Conservation (phyloP, 2,113 vertebrate genomes). For the Coptodon rendalli region DNA sequence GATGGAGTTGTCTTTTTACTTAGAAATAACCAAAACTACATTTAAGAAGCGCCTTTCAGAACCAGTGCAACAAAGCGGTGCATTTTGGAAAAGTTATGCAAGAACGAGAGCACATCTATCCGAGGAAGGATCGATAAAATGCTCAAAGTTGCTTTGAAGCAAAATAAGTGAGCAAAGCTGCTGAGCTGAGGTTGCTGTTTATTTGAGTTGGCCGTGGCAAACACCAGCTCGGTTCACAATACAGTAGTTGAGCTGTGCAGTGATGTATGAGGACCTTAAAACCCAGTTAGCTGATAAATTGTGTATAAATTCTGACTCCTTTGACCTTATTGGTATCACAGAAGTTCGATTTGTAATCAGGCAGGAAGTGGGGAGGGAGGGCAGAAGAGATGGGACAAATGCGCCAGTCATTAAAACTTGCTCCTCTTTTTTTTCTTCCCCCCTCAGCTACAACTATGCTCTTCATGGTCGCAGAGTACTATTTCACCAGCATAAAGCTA, state of each 20-base stretch:
- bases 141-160: background rate
- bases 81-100: background rate
- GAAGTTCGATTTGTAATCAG: background rate
- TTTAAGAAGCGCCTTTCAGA: background rate
- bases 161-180: background rate
- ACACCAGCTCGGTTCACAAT: background rate
- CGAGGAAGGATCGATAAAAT: background rate
- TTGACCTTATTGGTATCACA: background rate
- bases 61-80: background rate
- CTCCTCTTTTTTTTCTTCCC: background rate
- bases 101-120: background rate
- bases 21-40: background rate
- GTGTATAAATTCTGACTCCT: background rate
- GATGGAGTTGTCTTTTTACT: background rate
- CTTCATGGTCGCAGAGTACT: background rate
- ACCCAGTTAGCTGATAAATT: background rate
- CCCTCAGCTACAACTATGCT: background rate
- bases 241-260: background rate
- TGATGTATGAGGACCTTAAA: background rate
- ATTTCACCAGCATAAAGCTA: slow-evolving; percentile 10
- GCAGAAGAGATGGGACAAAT: slow-evolving; percentile 1
- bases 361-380: background rate
- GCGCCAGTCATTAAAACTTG: background rate
- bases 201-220: background rate
- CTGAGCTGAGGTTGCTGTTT: background rate